phyloP scores from a whole-genome alignment of 2,888 invertebrate genomes.

The Argynnis bischoffii region DNA sequence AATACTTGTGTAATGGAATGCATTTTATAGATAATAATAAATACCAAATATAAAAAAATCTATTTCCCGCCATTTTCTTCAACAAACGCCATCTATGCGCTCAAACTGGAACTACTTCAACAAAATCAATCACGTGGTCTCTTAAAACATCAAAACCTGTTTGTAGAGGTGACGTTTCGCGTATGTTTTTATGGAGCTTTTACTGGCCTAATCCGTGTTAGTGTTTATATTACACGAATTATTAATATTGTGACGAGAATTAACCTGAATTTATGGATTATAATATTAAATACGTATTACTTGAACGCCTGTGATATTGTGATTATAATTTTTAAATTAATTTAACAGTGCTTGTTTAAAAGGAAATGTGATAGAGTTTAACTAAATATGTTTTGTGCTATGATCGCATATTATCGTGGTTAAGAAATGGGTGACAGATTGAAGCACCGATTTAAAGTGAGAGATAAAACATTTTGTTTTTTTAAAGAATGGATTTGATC shows the following conservation, averaged over 20 bases:
- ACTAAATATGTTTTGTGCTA: slow-evolving; percentile 34
- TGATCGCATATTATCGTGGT: slow-evolving; percentile 48
- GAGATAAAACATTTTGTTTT: slow-evolving; percentile 63
- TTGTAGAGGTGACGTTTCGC: slow-evolving; percentile 70
- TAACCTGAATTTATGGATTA: slow-evolving; percentile 1
- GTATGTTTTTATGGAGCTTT: slow-evolving; percentile 68
- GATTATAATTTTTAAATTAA: slow-evolving; percentile 2
- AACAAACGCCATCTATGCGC: slow-evolving; percentile 57
- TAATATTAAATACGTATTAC: slow-evolving; percentile 22
- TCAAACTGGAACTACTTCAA: slow-evolving; percentile 45
- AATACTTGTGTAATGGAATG: too few relatives aligned
- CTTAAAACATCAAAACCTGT: slow-evolving; percentile 66
- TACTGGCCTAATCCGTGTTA: slow-evolving; percentile 45
- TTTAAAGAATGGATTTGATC: slow-evolving; percentile 70
- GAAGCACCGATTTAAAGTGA: slow-evolving; percentile 74
- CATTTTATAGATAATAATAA: background rate
- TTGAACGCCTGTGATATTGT: background rate
- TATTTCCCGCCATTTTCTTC: slow-evolving; percentile 39
- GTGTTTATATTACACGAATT: slow-evolving; percentile 34
- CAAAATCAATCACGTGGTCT: slow-evolving; percentile 64
- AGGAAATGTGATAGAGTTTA: slow-evolving; percentile 53
- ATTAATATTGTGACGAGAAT: slow-evolving; percentile 20
- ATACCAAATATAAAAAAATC: slow-evolving; percentile 46
- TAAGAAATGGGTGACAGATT: slow-evolving; percentile 78
- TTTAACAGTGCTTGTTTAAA: slow-evolving; percentile 5